Percentiles rank a stretch among this genome's conserved stretches.
These are phyloP conservation scores for Crossocerus cetratus DNA, from an alignment of 2,888 invertebrate genomes.

Conservation along the genomic window DNA sequence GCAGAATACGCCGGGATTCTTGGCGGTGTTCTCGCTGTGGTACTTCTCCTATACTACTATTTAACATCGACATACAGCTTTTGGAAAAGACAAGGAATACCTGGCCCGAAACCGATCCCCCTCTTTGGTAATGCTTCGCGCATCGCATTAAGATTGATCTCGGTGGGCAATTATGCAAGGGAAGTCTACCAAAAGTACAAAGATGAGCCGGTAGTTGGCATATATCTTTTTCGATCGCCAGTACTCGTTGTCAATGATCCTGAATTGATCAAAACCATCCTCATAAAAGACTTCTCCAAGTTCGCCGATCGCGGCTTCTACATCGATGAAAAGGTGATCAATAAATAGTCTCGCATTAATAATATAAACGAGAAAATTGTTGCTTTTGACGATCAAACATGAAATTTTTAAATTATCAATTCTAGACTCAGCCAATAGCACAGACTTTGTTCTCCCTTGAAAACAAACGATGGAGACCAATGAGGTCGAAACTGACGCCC, in stretches of 20 bases:
- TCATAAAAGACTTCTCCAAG: slow-evolving; percentile 17
- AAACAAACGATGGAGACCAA: slow-evolving; percentile 78
- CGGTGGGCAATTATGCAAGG: slow-evolving; percentile 19
- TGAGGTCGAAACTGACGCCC: slow-evolving; percentile 77
- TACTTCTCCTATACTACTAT: slow-evolving; percentile 56
- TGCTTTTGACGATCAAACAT: too few relatives aligned
- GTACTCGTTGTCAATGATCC: slow-evolving; percentile 6
- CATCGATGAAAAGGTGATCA: background rate
- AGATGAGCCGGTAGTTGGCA: slow-evolving; percentile 70
- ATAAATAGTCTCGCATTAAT: too few relatives aligned
- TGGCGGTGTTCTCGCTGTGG: slow-evolving; percentile 75
- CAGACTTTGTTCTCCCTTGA: slow-evolving; percentile 75
- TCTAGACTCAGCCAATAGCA: slow-evolving; percentile 73
- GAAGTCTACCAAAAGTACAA: slow-evolving; percentile 50
- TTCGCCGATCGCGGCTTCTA: slow-evolving; percentile 13
- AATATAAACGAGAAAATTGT: too few relatives aligned
- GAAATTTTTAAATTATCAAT: background rate
- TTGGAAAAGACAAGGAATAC: slow-evolving; percentile 74
- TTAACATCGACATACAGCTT: slow-evolving; percentile 69
- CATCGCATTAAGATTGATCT: slow-evolving; percentile 32
- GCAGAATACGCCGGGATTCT: slow-evolving; percentile 37
- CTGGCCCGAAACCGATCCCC: slow-evolving; percentile 70
- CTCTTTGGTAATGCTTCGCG: slow-evolving; percentile 73
- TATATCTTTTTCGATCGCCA: background rate
- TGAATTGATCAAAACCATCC: slow-evolving; percentile 14